These are phyloP conservation scores for Cardiocondyla obscurior DNA, from an alignment of 1,140 invertebrate species.

Conservation along the genomic window DNA sequence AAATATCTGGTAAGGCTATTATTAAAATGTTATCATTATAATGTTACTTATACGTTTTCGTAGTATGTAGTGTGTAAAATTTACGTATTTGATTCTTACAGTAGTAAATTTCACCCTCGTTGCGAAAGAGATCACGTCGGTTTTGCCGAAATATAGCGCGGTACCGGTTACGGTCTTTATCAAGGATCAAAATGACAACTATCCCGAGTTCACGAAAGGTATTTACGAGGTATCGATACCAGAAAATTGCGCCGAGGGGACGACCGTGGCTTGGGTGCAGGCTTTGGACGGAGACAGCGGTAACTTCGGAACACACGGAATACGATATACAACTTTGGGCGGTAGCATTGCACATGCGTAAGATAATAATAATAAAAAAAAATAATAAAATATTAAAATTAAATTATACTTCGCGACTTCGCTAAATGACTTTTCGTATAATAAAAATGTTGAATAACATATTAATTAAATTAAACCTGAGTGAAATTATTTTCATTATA, in stretches of 20 bases:
- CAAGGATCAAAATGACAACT: constrained; percentile 97
- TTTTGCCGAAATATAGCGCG: constrained; percentile 89
- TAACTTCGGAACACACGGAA: constrained; percentile 92
- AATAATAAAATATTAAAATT: neutral
- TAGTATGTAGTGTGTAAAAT: neutral
- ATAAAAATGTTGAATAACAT: neutral
- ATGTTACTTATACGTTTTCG: neutral
- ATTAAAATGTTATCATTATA: neutral
- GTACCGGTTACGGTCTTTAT: constrained; percentile 94
- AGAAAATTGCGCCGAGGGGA: constrained; percentile 93
- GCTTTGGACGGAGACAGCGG: constrained; percentile 94
- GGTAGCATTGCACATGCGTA: constrained; percentile 93
- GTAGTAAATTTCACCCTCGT: constrained; percentile 93
- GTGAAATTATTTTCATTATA: constrained; percentile 78
- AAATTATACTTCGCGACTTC: neutral
- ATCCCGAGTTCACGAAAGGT: constrained; percentile 92
- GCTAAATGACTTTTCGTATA: neutral
- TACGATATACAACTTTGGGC: constrained; percentile 93
- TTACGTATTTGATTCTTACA: constrained; percentile 76
- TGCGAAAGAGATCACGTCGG: constrained; percentile 91
- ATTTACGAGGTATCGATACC: constrained; percentile 91
- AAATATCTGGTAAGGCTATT: constrained; percentile 83
- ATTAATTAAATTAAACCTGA: constrained; percentile 27
- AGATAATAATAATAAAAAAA: too few relatives aligned
- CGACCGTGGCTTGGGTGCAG: constrained; percentile 92